Conservation (phyloP, 2,797 vertebrate genomes). For the Gallinago nigripennis region DNA sequence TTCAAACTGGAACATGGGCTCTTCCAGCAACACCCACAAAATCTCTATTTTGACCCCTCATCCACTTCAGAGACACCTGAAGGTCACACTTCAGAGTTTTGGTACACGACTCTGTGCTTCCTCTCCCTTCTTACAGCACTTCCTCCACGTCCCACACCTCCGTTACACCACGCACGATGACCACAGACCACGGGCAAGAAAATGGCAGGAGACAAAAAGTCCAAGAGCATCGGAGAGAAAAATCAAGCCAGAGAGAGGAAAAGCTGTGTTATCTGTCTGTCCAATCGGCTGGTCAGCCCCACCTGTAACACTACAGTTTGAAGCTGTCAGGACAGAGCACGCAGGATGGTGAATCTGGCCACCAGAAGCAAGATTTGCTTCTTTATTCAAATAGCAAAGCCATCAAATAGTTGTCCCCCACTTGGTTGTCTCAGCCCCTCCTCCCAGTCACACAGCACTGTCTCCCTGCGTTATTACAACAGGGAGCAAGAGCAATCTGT, state of each 20-base stretch:
- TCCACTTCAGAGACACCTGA: neutral
- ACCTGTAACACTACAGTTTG: neutral
- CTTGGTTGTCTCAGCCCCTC: neutral
- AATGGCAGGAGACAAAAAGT: neutral
- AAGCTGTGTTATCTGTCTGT: rapidly evolving
- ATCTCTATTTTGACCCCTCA: neutral
- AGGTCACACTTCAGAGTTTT: neutral
- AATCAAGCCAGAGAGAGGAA: neutral
- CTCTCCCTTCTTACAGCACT: neutral
- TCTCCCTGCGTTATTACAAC: neutral
- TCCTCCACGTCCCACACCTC: neutral
- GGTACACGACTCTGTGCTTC: neutral
- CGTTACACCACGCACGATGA: neutral
- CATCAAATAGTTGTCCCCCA: neutral
- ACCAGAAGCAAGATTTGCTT: neutral
- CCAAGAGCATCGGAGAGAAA: neutral
- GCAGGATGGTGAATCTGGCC: neutral
- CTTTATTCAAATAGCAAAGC: neutral
- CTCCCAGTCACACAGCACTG: neutral
- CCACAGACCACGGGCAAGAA: neutral
- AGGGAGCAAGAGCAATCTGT: neutral
- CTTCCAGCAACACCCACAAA: neutral
- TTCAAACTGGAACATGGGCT: neutral
- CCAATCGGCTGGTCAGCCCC: neutral
- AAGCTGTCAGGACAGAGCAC: neutral